phyloP scores from a whole-genome alignment of 2,888 invertebrate genomes.

The Agrilus cyanescens region DNA sequence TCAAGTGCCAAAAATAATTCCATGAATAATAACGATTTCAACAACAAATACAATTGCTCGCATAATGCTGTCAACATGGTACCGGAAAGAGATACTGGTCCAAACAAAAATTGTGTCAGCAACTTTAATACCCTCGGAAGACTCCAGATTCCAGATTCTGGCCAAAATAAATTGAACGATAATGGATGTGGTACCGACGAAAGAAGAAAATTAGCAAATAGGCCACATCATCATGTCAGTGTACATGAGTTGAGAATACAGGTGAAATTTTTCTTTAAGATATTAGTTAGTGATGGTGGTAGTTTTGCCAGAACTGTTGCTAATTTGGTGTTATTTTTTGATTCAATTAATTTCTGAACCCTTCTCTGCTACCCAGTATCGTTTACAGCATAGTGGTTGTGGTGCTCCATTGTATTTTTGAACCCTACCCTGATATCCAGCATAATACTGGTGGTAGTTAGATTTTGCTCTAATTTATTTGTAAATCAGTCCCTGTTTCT shows the following conservation, averaged over 20 bases:
- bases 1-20: conserved; percentile 23
- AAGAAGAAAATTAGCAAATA: conserved; percentile 27
- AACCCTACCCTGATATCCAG: no score
- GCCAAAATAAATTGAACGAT: conserved; percentile 19
- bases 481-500: conserved; percentile 8
- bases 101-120: conserved; percentile 36
- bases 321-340: no score
- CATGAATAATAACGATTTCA: conserved; percentile 24
- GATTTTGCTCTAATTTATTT: not conserved
- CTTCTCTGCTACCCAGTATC: no score
- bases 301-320: no score
- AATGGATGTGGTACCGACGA: conserved; percentile 22
- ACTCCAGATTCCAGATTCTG: conserved; percentile 22
- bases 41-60: conserved; percentile 23
- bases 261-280: conserved; percentile 27
- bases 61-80: conserved; percentile 36
- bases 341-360: no score
- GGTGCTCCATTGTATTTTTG: no score
- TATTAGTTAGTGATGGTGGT: no score
- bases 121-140: conserved; percentile 28
- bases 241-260: conserved; percentile 50
- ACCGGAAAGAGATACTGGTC: conserved; percentile 41
- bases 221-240: conserved; percentile 50
- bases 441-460: no score
- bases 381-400: no score